Percentiles rank a stretch among this genome's conserved stretches.
phyloP scores from a whole-genome alignment of 92 coral and sea anemone genomes.

The Zoanthus sansibaricus region DNA sequence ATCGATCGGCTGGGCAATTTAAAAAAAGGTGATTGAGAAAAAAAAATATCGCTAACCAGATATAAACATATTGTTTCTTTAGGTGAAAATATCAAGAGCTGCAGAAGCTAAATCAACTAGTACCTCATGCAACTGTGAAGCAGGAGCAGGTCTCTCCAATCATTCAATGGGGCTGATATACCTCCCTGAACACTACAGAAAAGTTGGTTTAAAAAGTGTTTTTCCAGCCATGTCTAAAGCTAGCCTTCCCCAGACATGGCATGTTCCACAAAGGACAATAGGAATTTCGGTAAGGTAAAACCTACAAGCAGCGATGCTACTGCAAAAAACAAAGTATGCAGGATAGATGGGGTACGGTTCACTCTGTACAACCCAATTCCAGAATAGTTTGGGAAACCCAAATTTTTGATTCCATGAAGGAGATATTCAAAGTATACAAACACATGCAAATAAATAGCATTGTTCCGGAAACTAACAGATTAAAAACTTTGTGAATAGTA shows the following conservation, averaged over 20 bases:
- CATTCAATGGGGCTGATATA: constrained; percentile 43
- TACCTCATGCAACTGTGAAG: constrained; percentile 44
- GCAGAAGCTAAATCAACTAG: neutral
- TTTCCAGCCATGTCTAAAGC: constrained; percentile 42
- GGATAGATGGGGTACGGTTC: constrained; percentile 51
- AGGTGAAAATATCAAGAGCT: neutral
- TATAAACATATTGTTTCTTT: neutral
- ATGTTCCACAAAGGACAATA: constrained; percentile 54
- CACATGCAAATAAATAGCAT: constrained; percentile 26
- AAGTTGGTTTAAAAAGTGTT: constrained; percentile 17
- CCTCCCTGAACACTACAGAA: constrained; percentile 33
- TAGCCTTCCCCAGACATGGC: constrained; percentile 58
- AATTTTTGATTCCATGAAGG: constrained; percentile 10
- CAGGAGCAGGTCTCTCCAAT: constrained; percentile 45
- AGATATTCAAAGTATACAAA: neutral
- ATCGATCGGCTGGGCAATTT: neutral
- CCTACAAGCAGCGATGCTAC: neutral
- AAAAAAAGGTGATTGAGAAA: neutral
- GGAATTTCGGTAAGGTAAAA: constrained; percentile 29
- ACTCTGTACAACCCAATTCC: constrained; percentile 26
- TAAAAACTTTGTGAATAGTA: neutral
- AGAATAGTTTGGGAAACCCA: neutral
- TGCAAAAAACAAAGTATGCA: constrained; percentile 26
- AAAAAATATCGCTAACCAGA: neutral
- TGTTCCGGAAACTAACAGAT: neutral